Evolutionary conservation across 2,797 vertebrate species (phyloP).

Genomic region (Chaenodraco wilsoni): DNA sequence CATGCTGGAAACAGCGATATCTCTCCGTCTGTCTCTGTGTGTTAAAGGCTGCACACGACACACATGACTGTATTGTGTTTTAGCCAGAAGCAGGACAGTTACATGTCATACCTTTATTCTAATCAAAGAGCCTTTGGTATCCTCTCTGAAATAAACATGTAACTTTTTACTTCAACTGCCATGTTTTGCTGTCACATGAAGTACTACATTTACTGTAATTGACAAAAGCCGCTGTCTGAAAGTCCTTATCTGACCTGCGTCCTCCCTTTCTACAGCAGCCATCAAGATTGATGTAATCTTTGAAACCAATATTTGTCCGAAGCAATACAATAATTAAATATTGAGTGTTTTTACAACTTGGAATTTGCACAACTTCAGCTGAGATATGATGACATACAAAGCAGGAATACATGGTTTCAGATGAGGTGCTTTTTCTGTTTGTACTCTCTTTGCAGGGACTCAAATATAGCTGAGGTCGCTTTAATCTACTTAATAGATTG

Average conservation of each 20-base stretch:
- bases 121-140: background rate
- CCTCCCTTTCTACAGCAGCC: conserved; percentile 14
- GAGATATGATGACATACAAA: background rate
- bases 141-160: background rate
- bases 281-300: conserved; percentile 29
- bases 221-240: background rate
- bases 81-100: conserved; percentile 8
- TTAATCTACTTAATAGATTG: background rate
- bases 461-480: background rate
- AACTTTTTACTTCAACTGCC: background rate
- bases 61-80: conserved; percentile 20
- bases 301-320: conserved; percentile 18
- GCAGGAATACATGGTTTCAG: background rate
- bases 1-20: conserved; percentile 47
- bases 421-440: background rate
- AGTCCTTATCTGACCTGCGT: conserved; percentile 34
- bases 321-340: conserved; percentile 10
- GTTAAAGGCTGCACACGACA: conserved; percentile 36
- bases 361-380: background rate
- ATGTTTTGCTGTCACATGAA: background rate
- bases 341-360: background rate
- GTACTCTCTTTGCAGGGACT: background rate
- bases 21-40: conserved; percentile 44
- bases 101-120: background rate
- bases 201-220: conserved; percentile 7